Base-by-base conservation (phyloP, 2,113 vertebrate species). In the Elgaria multicarinata region DNA sequence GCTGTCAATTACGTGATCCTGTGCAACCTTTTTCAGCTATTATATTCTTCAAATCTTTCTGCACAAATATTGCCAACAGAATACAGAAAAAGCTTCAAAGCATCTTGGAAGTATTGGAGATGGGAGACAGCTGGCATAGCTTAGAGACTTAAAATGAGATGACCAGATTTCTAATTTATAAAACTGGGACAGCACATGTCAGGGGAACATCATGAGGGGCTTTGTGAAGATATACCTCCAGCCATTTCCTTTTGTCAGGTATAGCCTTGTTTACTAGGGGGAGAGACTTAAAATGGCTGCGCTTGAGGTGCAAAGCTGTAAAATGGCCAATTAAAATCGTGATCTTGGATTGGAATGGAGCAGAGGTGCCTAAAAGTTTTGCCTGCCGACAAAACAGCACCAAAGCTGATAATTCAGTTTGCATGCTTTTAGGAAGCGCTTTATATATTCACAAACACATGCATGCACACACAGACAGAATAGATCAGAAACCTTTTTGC, bases 41-140 rank as follows among this genome's bases (percentile, higher is more conserved):
- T 88, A 89, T 5, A 84, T 71, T 92, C 92, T 94, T 94, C 66
- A 86, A 28, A 90, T 87, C 89, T 92, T 90, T 90, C 91, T 92
- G 83, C 42, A 92, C 72, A 89, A 80, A 90, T 66, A 64, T 82
- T 93, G 94, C 87, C 90, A 93, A 69, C 46, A 90, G 80, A 94
- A 92, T 92, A 85, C 75, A 86, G 74, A 87, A 87, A 92, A 91
- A 55, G 2, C 88, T 96, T 96, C 92, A 95, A 96, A 97, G 88
- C n/a, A 67, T 86, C 90, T 93, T 91, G 85, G 18, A 91, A 67
- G 76, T 2, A 36, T 67, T 83, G 20, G 92, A 86, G 83, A 86
- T 46, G 75, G 53, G 46, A 94, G 87, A 90, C 75, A 92, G 94
- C 87, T 94, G 93, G 88, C 74, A 66, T 83, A 83, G 67, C 90